These are phyloP conservation scores for Danio choprae DNA, from an alignment of 2,797 vertebrate species.

Conservation along the genomic window DNA sequence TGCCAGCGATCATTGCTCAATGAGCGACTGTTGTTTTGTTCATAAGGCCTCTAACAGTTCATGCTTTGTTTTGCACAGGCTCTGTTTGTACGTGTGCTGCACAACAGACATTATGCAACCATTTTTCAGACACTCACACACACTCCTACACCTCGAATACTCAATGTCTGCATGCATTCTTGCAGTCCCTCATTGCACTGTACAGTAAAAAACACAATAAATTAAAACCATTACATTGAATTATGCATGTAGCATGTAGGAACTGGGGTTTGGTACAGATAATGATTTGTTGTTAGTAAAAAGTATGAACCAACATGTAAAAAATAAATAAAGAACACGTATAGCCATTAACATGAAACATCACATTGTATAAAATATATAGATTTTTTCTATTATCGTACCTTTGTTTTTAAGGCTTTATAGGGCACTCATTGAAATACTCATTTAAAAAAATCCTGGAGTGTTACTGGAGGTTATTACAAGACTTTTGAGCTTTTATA, in stretches of 20 bases:
- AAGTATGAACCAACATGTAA: background rate
- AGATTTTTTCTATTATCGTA: background rate
- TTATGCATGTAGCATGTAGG: too few species aligned
- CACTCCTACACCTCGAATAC: constrained; percentile 22
- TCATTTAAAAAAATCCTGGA: too few species aligned
- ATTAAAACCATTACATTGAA: too few species aligned
- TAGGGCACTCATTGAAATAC: too few species aligned
- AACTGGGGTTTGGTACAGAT: too few species aligned
- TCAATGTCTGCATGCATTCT: background rate
- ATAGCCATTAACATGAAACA: background rate
- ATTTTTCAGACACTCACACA: constrained; percentile 14
- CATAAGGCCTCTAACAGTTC: constrained; percentile 19
- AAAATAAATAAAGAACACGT: too few species aligned
- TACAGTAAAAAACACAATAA: background rate
- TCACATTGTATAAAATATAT: background rate
- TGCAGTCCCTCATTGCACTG: background rate
- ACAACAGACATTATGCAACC: constrained; percentile 31
- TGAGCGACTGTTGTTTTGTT: constrained; percentile 10
- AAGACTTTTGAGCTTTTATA: too few species aligned
- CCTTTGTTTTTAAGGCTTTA: background rate
- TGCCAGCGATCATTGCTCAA: background rate
- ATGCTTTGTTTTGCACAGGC: constrained; percentile 28
- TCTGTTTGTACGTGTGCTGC: constrained; percentile 23
- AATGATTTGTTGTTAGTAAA: background rate
- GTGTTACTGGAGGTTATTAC: too few species aligned